A percentile compares a stretch with the other conserved stretches of the same genome.
Evolutionary conservation across 2,113 vertebrate species (phyloP).

Genomic region (Ginglymostoma cirratum): DNA sequence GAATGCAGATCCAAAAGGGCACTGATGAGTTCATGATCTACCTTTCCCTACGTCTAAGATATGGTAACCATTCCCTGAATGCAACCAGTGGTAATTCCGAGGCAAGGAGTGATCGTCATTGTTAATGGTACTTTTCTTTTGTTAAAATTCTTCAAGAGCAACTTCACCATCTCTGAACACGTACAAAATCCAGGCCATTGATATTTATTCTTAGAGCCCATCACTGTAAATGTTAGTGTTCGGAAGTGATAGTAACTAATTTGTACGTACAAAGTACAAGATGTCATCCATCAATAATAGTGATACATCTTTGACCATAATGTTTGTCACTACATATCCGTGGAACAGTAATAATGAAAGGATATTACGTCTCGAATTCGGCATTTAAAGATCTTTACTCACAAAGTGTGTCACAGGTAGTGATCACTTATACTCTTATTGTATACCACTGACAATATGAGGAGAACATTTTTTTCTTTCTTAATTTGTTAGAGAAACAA

Average conservation of each 20-base stretch:
- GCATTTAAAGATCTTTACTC: background rate
- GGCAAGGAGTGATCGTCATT: no score
- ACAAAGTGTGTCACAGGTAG: background rate
- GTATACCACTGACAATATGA: background rate
- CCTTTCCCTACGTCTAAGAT: no score
- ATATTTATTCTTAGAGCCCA: no score
- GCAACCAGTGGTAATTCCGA: no score
- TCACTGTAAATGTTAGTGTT: background rate
- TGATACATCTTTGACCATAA: background rate
- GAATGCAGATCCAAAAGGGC: no score
- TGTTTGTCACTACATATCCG: background rate
- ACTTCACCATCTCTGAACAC: no score
- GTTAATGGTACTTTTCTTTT: no score
- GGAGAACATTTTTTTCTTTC: background rate
- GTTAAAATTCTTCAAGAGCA: no score
- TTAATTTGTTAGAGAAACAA: background rate
- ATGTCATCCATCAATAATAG: background rate
- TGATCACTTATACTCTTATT: background rate
- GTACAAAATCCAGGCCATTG: no score
- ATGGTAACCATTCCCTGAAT: no score
- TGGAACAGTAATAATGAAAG: background rate
- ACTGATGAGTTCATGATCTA: no score
- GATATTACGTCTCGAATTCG: no score
- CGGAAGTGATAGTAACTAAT: background rate
- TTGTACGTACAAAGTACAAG: background rate